Evolutionary conservation across 2,113 vertebrate genomes (phyloP).

Genomic region (Halichoeres trimaculatus): DNA sequence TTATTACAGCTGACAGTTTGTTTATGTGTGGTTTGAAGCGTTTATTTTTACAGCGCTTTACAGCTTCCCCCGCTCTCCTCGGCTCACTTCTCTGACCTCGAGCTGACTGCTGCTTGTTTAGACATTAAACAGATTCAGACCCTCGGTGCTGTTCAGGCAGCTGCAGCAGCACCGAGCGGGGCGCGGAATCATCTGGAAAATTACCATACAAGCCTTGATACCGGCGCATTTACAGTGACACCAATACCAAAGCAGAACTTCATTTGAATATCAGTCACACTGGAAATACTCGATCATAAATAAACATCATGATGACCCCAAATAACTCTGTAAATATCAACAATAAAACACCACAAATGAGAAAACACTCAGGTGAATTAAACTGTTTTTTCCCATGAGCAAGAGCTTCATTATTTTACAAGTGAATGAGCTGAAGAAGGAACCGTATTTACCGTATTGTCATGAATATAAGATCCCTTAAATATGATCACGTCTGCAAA

Average conservation of each 20-base stretch:
- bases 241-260: conserved; percentile 2
- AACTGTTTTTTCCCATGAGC: too few relatives aligned
- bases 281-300: too few relatives aligned
- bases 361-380: too few relatives aligned
- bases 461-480: too few relatives aligned
- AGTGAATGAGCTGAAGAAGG: too few relatives aligned
- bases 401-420: too few relatives aligned
- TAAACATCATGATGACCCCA: neutral
- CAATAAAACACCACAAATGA: too few relatives aligned
- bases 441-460: too few relatives aligned
- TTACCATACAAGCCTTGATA: conserved; percentile 44
- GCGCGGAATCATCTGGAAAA: conserved; percentile 33
- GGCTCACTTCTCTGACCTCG: conserved; percentile 55
- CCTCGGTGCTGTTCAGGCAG: conserved; percentile 25
- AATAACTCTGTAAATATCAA: neutral
- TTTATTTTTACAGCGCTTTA: conserved; percentile 54
- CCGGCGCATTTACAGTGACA: conserved; percentile 18
- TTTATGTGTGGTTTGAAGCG: conserved; percentile 47
- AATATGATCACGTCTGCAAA: too few relatives aligned
- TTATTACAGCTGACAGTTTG: conserved; percentile 58
- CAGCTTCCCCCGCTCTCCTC: conserved; percentile 38
- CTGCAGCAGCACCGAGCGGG: neutral
- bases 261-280: too few relatives aligned
- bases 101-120: conserved; percentile 59
- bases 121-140: conserved; percentile 64